Percentiles rank a stretch among this genome's conserved stretches.
These are phyloP conservation scores for Simalia tracyae DNA, from an alignment of 2,797 vertebrate species.

Conservation along the genomic window DNA sequence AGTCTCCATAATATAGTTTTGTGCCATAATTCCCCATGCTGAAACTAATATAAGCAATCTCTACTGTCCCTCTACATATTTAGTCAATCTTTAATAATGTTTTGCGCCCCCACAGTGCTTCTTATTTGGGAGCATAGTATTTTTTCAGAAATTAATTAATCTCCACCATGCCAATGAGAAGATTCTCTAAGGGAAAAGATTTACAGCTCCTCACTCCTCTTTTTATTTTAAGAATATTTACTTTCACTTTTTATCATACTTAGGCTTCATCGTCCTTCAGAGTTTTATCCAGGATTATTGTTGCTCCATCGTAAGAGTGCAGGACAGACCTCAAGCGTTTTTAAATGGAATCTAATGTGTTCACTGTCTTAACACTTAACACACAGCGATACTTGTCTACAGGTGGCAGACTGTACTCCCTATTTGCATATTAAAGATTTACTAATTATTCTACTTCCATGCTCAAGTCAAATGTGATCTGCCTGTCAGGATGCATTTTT, in stretches of 20 bases:
- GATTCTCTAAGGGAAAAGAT: not conserved
- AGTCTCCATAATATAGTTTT: not conserved
- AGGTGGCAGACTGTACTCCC: fast-evolving
- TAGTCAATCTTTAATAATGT: conserved; percentile 31
- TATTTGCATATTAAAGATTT: conserved; percentile 10
- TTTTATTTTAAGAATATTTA: conserved; percentile 19
- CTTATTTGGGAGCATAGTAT: not conserved
- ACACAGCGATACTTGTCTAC: not conserved
- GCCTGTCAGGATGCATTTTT: not conserved
- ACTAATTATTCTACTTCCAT: conserved; percentile 33
- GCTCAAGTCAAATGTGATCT: conserved; percentile 1
- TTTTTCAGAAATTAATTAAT: conserved; percentile 17
- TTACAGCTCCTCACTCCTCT: not conserved
- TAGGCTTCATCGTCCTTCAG: not conserved
- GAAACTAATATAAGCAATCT: not conserved
- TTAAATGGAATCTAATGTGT: not conserved
- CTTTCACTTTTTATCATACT: conserved; percentile 5
- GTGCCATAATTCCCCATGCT: not conserved
- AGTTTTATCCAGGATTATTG: conserved; percentile 6
- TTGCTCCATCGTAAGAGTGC: not conserved
- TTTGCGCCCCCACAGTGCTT: not conserved
- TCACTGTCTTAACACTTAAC: not conserved
- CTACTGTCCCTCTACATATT: conserved; percentile 31
- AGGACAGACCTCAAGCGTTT: not conserved
- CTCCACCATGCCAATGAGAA: not conserved